A percentile compares a stretch with the other conserved stretches of the same genome.
Conservation (phyloP, 2,113 vertebrate species). For the Platysteira castanea region DNA sequence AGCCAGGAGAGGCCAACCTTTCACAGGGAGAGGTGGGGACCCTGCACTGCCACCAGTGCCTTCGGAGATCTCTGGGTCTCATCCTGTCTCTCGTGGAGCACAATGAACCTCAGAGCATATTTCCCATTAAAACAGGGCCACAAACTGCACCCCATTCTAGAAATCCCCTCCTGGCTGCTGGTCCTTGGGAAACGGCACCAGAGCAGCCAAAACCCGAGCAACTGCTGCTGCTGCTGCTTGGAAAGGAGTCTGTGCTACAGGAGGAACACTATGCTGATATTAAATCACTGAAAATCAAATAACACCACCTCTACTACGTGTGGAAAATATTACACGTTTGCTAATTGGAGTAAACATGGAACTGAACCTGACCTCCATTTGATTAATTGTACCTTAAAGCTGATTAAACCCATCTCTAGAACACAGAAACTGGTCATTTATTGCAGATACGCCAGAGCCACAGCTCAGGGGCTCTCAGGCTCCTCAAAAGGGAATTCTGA, state of each 20-base stretch:
- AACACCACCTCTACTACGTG: neutral
- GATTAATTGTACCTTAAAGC: neutral
- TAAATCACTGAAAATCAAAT: neutral
- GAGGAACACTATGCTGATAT: neutral
- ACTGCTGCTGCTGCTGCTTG: neutral
- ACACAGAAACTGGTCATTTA: neutral
- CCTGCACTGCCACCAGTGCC: accelerated
- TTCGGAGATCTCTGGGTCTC: accelerated
- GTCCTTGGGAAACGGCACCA: neutral
- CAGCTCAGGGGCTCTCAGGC: neutral
- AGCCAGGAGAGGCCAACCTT: neutral
- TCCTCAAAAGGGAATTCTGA: neutral
- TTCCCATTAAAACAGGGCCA: neutral
- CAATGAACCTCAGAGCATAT: accelerated
- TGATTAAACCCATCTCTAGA: neutral
- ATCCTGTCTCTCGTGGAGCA: accelerated
- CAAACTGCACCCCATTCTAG: neutral
- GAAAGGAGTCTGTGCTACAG: neutral
- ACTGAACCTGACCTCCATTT: neutral
- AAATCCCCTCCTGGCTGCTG: neutral
- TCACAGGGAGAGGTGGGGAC: neutral
- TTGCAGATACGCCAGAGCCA: neutral
- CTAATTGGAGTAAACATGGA: neutral
- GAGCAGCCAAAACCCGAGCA: neutral
- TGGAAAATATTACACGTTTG: neutral